Evolutionary conservation across 2,888 invertebrate species (phyloP), one percentile per base, ranked within the genome.

Genomic region (Trachelus tabidus): DNA sequence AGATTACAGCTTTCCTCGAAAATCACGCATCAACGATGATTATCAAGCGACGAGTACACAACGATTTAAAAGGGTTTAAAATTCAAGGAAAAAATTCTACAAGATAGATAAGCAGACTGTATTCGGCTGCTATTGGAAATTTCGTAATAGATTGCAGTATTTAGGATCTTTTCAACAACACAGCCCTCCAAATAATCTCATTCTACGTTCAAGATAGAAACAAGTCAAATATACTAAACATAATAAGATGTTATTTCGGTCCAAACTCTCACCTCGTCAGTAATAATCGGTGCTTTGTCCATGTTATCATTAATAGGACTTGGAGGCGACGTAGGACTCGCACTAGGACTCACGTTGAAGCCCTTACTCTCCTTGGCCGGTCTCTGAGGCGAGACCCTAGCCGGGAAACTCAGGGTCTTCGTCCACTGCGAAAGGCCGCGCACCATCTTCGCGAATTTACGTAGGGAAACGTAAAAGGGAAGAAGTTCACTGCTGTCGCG

Each of bases 351-450:
- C 81, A 89, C 87, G 91, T 92, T 83, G 90, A 92, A 87, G 74
- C 82, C 87, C 78, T 91, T 91, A 31, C 87, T 93, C 90, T 96
- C 96, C 92, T 96, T 96, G 69, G 95, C 94, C 78, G 94, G 94
- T 89, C 96, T 95, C 91, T 96, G 96, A 30, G 97, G 96, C 80
- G 96, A 96, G 89, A 97, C 94, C 92, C 97, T 94, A 88, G 97
- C 95, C 81, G 97, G 97, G 92, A 97, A 97, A 94, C 97, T 97
- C 91, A 97, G 93, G 86, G 97, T 97, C 94, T 97, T 97, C 92
- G 97, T 97, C 97, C 97, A 97, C 94, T 97, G 96, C 81, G 96
- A 95, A 89, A 97, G 93, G 93, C 96, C 97, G 87, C 97, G 96
- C 92, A 97, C 97, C 97, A 97, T 97, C 90, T 93, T 94, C 30